These are phyloP conservation scores for Bactericera cockerelli DNA, from an alignment of 1,140 invertebrate species.

Conservation along the genomic window DNA sequence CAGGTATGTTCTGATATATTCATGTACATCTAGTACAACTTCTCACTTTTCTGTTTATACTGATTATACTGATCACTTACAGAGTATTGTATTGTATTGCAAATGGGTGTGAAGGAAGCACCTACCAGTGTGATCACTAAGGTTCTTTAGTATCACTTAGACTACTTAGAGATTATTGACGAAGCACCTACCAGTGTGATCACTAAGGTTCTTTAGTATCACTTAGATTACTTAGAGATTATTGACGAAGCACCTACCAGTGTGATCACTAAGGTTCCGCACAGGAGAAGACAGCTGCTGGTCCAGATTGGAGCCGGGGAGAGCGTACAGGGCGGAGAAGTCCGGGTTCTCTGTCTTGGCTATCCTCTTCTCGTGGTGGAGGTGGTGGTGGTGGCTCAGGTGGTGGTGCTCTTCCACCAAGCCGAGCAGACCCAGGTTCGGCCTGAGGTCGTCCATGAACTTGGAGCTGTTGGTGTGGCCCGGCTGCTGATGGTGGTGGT, in stretches of 20 bases:
- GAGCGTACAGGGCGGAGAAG: constrained; percentile 53
- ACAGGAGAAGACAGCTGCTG: constrained; percentile 38
- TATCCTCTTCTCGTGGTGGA: constrained; percentile 23
- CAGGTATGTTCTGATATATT: no score
- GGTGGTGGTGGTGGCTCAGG: constrained; percentile 40
- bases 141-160: no score
- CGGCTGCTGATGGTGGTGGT: constrained; percentile 17
- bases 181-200: no score
- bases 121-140: constrained; percentile 43
- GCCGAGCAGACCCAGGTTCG: constrained; percentile 61
- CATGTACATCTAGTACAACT: no score
- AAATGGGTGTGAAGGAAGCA: no score
- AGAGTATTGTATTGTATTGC: no score
- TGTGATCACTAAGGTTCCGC: constrained; percentile 40
- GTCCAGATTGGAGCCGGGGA: constrained; percentile 22
- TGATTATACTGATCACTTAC: no score
- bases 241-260: constrained; percentile 32
- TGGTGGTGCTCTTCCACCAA: constrained; percentile 54
- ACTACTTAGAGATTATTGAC: no score
- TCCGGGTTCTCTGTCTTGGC: constrained; percentile 49
- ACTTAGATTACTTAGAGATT: no score
- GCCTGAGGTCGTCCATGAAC: constrained; percentile 67
- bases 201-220: constrained; percentile 37
- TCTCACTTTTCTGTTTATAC: no score
- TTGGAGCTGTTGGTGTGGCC: constrained; percentile 27